A percentile compares a stretch with the other conserved stretches of the same genome.
Evolutionary conservation across 2,797 vertebrate genomes (phyloP).

Genomic region (Diplodus sargus): DNA sequence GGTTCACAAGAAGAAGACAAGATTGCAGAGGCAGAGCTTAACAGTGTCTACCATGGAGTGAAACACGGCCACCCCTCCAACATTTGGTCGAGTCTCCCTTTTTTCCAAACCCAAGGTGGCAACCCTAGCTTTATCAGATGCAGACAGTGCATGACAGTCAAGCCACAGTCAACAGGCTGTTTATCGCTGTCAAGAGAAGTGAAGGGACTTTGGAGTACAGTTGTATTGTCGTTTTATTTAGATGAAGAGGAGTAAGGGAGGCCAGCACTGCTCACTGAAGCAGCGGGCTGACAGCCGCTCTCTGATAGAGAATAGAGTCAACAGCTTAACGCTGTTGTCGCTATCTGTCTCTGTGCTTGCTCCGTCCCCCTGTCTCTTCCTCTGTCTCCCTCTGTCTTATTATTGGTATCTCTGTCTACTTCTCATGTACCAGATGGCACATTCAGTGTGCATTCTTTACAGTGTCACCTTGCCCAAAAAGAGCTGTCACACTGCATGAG

Average conservation of each 20-base stretch:
- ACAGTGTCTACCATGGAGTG: too few species aligned
- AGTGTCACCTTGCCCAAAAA: constrained; percentile 69
- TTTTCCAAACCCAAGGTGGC: too few species aligned
- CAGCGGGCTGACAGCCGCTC: constrained; percentile 64
- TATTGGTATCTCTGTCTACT: constrained; percentile 43
- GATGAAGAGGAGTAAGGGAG: constrained; percentile 80
- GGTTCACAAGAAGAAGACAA: too few species aligned
- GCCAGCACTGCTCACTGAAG: constrained; percentile 75
- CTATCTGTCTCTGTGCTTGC: constrained; percentile 37
- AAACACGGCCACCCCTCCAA: too few species aligned
- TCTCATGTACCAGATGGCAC: constrained; percentile 66
- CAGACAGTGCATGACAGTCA: constrained; percentile 10
- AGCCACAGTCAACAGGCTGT: constrained; percentile 67
- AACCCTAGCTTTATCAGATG: too few species aligned
- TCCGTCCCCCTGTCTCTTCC: constrained; percentile 2
- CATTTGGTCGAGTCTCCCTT: too few species aligned
- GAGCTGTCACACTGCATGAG: constrained; percentile 55
- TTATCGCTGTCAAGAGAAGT: constrained; percentile 74
- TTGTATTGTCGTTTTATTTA: constrained; percentile 89
- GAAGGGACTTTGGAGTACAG: constrained; percentile 82
- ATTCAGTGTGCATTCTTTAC: constrained; percentile 64
- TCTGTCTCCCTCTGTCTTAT: constrained; percentile 18
- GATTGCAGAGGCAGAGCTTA: too few species aligned
- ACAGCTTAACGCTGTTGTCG: constrained; percentile 40
- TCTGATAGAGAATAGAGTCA: constrained; percentile 55